Evolutionary conservation across 2,113 vertebrate genomes (phyloP).

Genomic region (Octodon degus): DNA sequence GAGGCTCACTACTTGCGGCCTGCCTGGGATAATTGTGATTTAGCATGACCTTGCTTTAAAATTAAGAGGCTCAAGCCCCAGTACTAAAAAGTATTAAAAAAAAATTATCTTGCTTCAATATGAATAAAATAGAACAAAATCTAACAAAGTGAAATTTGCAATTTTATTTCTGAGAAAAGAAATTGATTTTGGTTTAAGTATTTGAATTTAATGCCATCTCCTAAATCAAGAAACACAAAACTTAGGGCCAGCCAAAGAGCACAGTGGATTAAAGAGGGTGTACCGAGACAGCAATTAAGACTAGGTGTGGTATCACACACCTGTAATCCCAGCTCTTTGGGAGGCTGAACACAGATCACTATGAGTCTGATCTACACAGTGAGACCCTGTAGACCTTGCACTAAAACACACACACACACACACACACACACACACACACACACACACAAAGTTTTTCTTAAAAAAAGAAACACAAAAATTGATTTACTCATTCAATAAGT

Average conservation of each 20-base stretch:
- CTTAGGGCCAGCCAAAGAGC: too few relatives aligned
- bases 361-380: too few relatives aligned
- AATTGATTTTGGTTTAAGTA: conserved; percentile 16
- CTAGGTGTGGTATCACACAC: too few relatives aligned
- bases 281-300: too few relatives aligned
- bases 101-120: conserved; percentile 3
- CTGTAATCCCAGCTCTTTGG: too few relatives aligned
- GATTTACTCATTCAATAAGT: conserved; percentile 39
- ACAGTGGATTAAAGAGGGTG: too few relatives aligned
- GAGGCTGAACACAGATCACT: too few relatives aligned
- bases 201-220: conserved; percentile 24
- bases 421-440: too few relatives aligned
- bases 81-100: neutral
- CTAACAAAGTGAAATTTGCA: neutral
- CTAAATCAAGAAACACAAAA: neutral
- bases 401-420: too few relatives aligned
- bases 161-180: conserved; percentile 51
- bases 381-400: too few relatives aligned
- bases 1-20: neutral
- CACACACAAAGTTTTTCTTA: neutral
- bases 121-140: conserved; percentile 36
- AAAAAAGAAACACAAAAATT: conserved; percentile 23
- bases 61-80: neutral
- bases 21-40: neutral
- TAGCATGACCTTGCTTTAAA: neutral